Percentiles rank a stretch among this genome's conserved stretches.
phyloP scores from a whole-genome alignment of 30 jellyfish, hydroid and myxozoan genomes.

The Nemopilema nomurai region DNA sequence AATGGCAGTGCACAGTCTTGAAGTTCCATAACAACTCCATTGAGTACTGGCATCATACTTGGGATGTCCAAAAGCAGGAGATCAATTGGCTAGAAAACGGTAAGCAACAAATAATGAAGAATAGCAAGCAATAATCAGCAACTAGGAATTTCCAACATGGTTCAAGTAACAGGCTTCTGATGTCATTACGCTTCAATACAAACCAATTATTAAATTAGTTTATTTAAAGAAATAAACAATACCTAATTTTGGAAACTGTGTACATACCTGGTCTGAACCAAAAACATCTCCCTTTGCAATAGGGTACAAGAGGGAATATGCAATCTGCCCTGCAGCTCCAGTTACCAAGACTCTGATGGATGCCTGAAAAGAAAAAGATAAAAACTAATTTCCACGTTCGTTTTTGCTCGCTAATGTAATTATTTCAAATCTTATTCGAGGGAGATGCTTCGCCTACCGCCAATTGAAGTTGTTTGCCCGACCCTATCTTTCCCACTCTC shows the following conservation, averaged over 20 bases:
- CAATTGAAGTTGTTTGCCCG: no score
- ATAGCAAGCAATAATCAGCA: no score
- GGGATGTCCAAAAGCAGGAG: conserved; percentile 92
- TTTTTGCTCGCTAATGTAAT: no score
- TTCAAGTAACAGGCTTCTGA: no score
- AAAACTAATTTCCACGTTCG: no score
- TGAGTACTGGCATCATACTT: conserved; percentile 88
- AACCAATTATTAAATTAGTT: not conserved
- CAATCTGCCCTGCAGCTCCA: conserved; percentile 99
- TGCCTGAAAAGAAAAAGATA: conserved; percentile 23
- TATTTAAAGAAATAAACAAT: not conserved
- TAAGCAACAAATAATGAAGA: not conserved
- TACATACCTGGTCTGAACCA: conserved; percentile 89
- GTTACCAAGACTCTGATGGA: conserved; percentile 94
- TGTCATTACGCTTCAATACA: not conserved
- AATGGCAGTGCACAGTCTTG: conserved; percentile 97
- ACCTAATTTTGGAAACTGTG: not conserved
- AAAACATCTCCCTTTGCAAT: conserved; percentile 98
- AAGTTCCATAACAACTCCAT: conserved; percentile 98
- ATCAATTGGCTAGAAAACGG: conserved; percentile 78
- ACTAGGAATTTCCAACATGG: no score
- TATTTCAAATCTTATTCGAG: no score
- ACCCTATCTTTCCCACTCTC: no score
- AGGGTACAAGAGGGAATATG: conserved; percentile 93
- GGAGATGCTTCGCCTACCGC: no score